Conservation (phyloP, 2,888 invertebrate species). For the Liodrosophila aerea region DNA sequence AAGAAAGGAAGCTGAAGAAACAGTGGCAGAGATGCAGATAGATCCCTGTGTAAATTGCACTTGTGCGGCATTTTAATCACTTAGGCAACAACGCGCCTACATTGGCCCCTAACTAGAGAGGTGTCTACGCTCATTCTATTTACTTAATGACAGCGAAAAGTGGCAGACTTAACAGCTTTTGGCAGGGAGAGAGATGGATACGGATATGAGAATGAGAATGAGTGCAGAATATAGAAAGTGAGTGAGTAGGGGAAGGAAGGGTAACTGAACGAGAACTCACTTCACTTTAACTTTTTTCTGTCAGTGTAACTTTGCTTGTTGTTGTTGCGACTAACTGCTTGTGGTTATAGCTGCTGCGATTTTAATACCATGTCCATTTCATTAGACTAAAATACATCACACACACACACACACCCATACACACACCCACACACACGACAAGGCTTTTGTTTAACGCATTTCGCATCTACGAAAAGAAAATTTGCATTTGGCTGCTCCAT, state of each 20-base stretch:
- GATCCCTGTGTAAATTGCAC: constrained; percentile 52
- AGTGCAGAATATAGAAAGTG: no score
- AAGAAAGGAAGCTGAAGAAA: constrained; percentile 61
- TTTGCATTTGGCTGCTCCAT: constrained; percentile 70
- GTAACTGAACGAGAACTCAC: no score
- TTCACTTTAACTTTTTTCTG: no score
- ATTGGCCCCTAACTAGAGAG: constrained; percentile 66
- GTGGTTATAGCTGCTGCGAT: constrained; percentile 3
- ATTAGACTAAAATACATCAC: constrained; percentile 68
- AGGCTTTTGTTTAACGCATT: constrained; percentile 60
- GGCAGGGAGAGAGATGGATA: no score
- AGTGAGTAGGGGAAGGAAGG: no score
- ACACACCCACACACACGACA: constrained; percentile 10
- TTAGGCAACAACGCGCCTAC: constrained; percentile 64
- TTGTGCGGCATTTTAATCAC: constrained; percentile 79
- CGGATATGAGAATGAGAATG: no score
- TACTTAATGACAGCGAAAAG: constrained; percentile 78
- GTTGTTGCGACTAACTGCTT: constrained; percentile 1
- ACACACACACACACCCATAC: constrained; percentile 22
- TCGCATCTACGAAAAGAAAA: constrained; percentile 47
- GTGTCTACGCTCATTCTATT: constrained; percentile 63
- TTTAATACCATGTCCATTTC: constrained; percentile 41
- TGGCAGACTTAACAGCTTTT: constrained; percentile 61
- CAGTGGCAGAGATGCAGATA: background rate
- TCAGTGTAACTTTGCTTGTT: no score